Percentiles rank a stretch among this genome's conserved stretches.
Conservation (phyloP, 2,113 vertebrate genomes). For the Anhinga anhinga region DNA sequence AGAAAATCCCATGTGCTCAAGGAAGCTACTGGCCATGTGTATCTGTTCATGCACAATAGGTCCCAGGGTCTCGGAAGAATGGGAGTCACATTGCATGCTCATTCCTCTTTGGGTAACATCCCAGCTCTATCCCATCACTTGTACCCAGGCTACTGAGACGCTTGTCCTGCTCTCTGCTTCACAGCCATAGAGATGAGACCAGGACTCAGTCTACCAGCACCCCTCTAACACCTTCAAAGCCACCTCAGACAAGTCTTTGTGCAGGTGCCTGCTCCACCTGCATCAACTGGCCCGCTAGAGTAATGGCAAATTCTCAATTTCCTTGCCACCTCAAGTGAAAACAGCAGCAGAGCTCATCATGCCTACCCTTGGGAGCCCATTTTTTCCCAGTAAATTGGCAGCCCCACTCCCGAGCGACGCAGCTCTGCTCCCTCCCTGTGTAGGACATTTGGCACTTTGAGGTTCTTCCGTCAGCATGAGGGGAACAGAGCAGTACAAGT, state of each 20-base stretch:
- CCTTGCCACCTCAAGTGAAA: neutral
- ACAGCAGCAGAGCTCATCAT: neutral
- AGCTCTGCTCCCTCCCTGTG: neutral
- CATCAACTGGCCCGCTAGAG: neutral
- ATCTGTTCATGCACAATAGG: rapidly evolving
- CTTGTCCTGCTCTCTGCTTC: neutral
- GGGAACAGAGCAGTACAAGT: neutral
- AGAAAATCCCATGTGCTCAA: neutral
- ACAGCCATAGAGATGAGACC: neutral
- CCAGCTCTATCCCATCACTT: neutral
- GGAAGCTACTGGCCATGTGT: neutral
- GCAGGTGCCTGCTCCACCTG: neutral
- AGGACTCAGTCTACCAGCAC: neutral
- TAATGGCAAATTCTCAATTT: neutral
- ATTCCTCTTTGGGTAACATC: neutral
- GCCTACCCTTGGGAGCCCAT: neutral
- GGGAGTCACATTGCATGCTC: neutral
- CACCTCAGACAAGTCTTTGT: neutral
- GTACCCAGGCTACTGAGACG: neutral
- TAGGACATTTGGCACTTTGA: neutral
- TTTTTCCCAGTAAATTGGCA: neutral
- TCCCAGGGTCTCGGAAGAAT: neutral
- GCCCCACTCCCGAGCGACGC: rapidly evolving
- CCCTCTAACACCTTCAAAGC: neutral
- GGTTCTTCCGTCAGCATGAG: neutral